Evolutionary conservation across 2,797 vertebrate species (phyloP), one percentile per base, ranked within the genome.

Genomic region (Gobio occitaniae): DNA sequence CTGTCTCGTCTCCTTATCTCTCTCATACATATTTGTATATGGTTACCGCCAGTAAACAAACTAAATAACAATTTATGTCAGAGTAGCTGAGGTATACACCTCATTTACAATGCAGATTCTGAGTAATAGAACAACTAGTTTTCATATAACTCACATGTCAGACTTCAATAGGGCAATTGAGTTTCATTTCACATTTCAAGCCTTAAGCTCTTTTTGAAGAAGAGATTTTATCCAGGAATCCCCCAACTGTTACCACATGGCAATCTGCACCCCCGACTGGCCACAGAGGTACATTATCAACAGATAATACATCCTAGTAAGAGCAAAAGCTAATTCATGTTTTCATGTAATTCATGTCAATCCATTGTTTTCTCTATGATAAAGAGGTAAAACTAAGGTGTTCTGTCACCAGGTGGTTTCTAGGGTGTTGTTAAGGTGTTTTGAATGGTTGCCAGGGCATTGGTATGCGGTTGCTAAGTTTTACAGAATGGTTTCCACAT

Each of bases 141-240:
- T 66, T 77, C 71, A 66, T 75, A 75, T 83, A 77, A 69, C 15
- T 50, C 36, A 17, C 25, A 21, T 78, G 61, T 63, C 59, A 52
- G 17, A 63, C 38, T 41, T 17, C n/a, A 69, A 25, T 54, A 69
- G 52, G n/a, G 29, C 65, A 70, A 84, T 81, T 76, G 56, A 78
- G 78, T 54, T 52, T 70, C 3, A 41, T 83, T 74, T 83, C 66
- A 75, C 50, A 80, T 84, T 80, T 84, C 16, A 21, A 50, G 48
- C 63, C 41, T 47, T 86, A 86, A 86, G 78, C 68, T 76, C 56
- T 32, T 71, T 54, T 65, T 84, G 81, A 83, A 86, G 70, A 80
- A 68, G 82, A 77, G 82, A 83, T 83, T 83, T 83, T 65, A 83
- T 83, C 82, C 21, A 50, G 29, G 71, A 65, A 83, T 75, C 72